Conservation (phyloP, 1,140 invertebrate genomes). For the Portunus trituberculatus region DNA sequence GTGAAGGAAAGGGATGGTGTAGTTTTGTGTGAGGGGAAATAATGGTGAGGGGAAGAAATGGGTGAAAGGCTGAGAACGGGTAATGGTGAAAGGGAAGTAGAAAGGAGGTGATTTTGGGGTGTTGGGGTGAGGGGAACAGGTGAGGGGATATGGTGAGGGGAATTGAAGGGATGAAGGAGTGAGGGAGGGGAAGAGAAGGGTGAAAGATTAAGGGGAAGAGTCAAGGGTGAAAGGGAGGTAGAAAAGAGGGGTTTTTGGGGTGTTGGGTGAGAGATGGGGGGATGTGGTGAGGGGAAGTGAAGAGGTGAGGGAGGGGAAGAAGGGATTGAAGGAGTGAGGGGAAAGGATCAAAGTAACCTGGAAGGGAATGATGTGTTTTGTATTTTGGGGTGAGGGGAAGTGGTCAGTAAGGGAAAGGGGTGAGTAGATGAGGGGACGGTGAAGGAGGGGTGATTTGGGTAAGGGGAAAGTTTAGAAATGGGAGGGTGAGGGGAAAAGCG, state of each 20-base stretch:
- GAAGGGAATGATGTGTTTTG: background rate
- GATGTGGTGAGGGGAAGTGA: too few relatives aligned
- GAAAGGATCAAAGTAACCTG: background rate
- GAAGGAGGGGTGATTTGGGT: too few relatives aligned
- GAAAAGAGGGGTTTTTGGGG: too few relatives aligned
- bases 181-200: background rate
- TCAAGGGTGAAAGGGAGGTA: too few relatives aligned
- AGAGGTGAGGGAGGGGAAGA: background rate
- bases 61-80: background rate
- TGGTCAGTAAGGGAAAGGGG: too few relatives aligned
- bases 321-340: too few relatives aligned
- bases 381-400: too few relatives aligned
- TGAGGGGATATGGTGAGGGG: background rate
- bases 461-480: background rate
- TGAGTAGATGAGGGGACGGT: background rate
- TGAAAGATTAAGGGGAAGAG: too few relatives aligned
- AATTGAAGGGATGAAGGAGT: background rate
- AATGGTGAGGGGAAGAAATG: background rate
- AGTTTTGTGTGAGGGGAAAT: background rate
- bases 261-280: too few relatives aligned
- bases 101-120: background rate
- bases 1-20: background rate
- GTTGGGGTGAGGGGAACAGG: background rate
- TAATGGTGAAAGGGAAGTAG: background rate
- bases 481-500: background rate